Evolutionary conservation across 2,888 invertebrate genomes (phyloP), one percentile per base, ranked within the genome.

Genomic region (Hanleya hanleyi): DNA sequence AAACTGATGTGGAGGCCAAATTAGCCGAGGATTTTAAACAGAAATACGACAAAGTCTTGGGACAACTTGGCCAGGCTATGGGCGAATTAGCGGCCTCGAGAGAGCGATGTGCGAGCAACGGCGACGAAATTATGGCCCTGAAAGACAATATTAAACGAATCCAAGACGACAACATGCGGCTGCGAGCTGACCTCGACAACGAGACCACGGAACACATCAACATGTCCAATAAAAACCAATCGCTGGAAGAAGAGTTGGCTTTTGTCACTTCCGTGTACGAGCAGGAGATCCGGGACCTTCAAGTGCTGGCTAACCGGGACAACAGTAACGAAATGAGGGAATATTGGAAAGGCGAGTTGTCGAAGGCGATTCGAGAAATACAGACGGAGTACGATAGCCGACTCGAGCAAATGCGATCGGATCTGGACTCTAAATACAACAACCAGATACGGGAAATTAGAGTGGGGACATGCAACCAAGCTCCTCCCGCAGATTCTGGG

Each of bases 311-410:
- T 35, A 86, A 89, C 77, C 84, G 91, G 62, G 91, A 91, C 79
- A 91, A 91, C 18, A 90, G 90, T 9, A 81, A 84, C 57, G 91
- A 92, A 77, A 91, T 92, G 84, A 85, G 91, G 36, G 90, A 91
- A 72, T 91, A 88, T 87, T 92, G 92, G 91, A 91, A 91, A 83
- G 90, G 90, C 75, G 91, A 92, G 79, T 83, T 92, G 73, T 85
- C 89, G 1, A 83, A 87, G 69, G 90, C 91, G 38, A 88, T 92
- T 65, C 84, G 89, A 35, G 91, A 92, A 73, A 90, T 92, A 71
- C 89, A 92, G 76, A 80, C 81, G 32, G 91, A 91, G 75, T 92
- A 91, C 83, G 91, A 92, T 69, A 84, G 86, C 78, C 87, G 90
- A 71, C 78, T 91, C 72, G 87, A 85, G 66, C 77, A 82, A 69